Conservation (phyloP, 1,140 invertebrate species). For the Saccostrea glomerata region DNA sequence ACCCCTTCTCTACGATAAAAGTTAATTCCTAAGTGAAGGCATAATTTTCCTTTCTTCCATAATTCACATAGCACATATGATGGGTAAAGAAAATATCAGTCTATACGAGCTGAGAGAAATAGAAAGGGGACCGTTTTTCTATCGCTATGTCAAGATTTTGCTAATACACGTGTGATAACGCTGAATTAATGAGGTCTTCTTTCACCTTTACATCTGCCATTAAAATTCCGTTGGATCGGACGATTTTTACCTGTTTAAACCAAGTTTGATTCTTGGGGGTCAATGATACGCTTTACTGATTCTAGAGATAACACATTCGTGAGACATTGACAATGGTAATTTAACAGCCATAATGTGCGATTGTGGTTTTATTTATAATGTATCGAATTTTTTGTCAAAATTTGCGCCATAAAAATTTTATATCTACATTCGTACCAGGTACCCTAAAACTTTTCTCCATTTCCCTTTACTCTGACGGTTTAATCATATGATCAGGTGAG, state of each 20-base stretch:
- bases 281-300: slow-evolving; percentile 22
- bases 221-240: slow-evolving; percentile 24
- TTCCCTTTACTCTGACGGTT: neutral
- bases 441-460: neutral
- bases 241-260: slow-evolving; percentile 16
- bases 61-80: neutral
- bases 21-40: neutral
- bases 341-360: neutral
- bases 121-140: neutral
- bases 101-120: neutral
- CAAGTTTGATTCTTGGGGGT: slow-evolving; percentile 17
- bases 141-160: neutral
- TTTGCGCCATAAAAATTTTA: neutral
- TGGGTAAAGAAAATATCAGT: neutral
- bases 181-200: slow-evolving; percentile 22
- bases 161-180: slow-evolving; percentile 5
- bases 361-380: neutral
- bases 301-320: neutral
- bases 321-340: slow-evolving; percentile 1
- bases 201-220: neutral
- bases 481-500: neutral
- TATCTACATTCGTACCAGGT: neutral
- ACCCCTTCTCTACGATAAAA: neutral
- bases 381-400: neutral
- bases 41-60: neutral